Evolutionary conservation across 2,888 invertebrate species (phyloP).

Genomic region (Leuctra nigra): DNA sequence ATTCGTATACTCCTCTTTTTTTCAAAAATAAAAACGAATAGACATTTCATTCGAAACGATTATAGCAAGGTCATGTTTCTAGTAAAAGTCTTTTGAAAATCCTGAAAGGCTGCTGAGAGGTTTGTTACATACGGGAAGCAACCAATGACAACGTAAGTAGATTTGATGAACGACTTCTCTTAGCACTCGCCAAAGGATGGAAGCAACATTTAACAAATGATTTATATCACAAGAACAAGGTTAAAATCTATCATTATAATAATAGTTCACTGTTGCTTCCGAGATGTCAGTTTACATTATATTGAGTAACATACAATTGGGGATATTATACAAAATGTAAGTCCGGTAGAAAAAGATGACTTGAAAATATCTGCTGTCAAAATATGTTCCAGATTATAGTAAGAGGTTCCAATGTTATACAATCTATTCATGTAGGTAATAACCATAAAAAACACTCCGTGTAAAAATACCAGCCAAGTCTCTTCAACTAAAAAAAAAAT

Average conservation of each 20-base stretch:
- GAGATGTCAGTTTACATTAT: too few species aligned
- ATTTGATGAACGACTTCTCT: background rate
- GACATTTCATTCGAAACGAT: conserved; percentile 10
- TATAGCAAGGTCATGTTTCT: conserved; percentile 12
- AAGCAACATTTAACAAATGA: background rate
- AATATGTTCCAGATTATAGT: too few species aligned
- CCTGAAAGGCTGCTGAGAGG: background rate
- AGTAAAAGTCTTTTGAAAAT: conserved; percentile 14
- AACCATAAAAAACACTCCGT: too few species aligned
- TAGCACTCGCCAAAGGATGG: background rate
- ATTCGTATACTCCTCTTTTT: too few species aligned
- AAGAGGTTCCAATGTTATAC: too few species aligned
- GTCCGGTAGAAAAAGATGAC: too few species aligned
- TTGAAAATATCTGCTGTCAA: too few species aligned
- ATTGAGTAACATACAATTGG: too few species aligned
- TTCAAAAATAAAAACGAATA: conserved; percentile 15
- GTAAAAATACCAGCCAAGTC: too few species aligned
- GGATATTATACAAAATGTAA: too few species aligned
- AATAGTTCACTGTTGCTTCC: background rate
- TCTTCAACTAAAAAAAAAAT: too few species aligned
- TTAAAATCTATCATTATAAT: background rate
- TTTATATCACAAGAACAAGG: background rate
- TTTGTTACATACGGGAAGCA: background rate
- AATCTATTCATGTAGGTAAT: too few species aligned
- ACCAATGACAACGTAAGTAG: conserved; percentile 9